A percentile compares a stretch with the other conserved stretches of the same genome.
Conservation (phyloP, 2,113 vertebrate genomes). For the Otus sunia region DNA sequence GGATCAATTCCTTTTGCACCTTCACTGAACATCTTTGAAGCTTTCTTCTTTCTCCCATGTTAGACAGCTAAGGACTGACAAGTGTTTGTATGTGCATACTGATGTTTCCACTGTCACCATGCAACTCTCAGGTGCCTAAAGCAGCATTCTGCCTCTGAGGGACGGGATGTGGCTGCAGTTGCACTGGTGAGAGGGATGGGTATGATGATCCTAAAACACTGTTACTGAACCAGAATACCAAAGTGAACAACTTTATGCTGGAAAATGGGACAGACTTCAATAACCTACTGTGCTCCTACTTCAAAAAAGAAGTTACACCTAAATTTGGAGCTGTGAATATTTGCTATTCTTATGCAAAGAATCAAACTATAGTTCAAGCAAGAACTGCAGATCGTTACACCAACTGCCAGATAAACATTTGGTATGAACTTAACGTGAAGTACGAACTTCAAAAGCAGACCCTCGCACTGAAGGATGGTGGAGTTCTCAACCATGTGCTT, state of each 20-base stretch:
- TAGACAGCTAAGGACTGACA: not conserved
- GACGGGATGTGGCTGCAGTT: not conserved
- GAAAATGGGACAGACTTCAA: not conserved
- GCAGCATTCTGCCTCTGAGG: fast-evolving
- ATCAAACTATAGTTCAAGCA: not conserved
- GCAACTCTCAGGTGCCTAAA: not conserved
- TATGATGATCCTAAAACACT: not conserved
- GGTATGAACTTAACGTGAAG: not conserved
- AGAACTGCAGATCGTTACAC: not conserved
- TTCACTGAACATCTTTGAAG: not conserved
- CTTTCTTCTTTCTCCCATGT: not conserved
- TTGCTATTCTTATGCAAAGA: not conserved
- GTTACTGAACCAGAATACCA: not conserved
- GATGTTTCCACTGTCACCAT: not conserved
- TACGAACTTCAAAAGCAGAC: not conserved
- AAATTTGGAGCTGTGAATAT: not conserved
- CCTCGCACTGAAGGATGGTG: not conserved
- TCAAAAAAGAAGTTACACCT: not conserved
- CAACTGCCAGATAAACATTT: not conserved
- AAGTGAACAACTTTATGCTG: not conserved
- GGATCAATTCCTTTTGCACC: not conserved
- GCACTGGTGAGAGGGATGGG: not conserved
- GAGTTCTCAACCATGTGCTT: not conserved
- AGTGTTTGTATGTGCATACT: not conserved
- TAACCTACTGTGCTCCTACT: not conserved